Conservation (phyloP, 2,113 vertebrate species). For the Caloenas nicobarica region DNA sequence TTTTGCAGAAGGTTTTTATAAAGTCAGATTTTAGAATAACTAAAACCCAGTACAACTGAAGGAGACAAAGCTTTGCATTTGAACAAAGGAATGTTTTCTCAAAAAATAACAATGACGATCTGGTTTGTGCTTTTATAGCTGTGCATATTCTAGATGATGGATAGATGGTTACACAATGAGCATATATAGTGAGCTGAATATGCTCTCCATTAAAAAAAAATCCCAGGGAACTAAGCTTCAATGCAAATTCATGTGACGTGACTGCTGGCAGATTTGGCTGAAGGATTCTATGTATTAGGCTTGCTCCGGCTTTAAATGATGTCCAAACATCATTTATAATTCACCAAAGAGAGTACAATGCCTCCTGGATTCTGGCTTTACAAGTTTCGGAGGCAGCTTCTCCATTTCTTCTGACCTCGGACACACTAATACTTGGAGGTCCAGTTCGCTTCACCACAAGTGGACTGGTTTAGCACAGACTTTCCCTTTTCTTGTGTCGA, state of each 20-base stretch:
- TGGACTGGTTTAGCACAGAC: neutral
- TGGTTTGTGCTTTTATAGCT: constrained; percentile 58
- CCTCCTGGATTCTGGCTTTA: neutral
- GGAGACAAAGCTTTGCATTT: constrained; percentile 59
- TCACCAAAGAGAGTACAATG: neutral
- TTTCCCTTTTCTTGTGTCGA: neutral
- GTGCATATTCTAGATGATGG: constrained; percentile 54
- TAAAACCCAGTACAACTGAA: constrained; percentile 52
- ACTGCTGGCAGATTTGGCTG: constrained; percentile 30
- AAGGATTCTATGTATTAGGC: neutral
- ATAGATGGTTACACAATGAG: constrained; percentile 54
- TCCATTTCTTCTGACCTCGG: neutral
- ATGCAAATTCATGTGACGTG: constrained; percentile 21
- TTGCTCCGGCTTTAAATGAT: neutral
- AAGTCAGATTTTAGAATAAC: constrained; percentile 66
- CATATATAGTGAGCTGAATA: constrained; percentile 38
- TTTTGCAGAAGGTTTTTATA: constrained; percentile 51
- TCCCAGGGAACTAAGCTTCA: constrained; percentile 8
- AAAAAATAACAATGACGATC: constrained; percentile 46
- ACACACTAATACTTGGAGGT: neutral
- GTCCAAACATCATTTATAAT: neutral
- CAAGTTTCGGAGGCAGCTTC: neutral
- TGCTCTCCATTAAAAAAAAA: constrained; percentile 37
- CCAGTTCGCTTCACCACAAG: neutral
- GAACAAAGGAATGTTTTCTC: constrained; percentile 60